A percentile compares a stretch with the other conserved stretches of the same genome.
Evolutionary conservation across 2,888 invertebrate species (phyloP).

Genomic region (Zaprionus obscuricornis): DNA sequence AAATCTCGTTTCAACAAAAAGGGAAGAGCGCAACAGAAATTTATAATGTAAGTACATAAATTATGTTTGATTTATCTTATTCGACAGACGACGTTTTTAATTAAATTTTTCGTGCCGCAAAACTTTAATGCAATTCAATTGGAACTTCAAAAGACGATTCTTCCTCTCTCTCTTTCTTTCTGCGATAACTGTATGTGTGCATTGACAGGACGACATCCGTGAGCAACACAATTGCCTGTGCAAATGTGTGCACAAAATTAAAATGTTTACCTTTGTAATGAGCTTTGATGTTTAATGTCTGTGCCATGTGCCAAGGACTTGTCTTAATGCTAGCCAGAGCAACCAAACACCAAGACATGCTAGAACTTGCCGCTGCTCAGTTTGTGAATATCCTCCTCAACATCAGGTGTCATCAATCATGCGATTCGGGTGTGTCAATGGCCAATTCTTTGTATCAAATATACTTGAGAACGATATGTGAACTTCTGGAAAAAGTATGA

Average conservation of each 20-base stretch:
- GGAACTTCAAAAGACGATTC: no score
- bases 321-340: neutral
- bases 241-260: slow-evolving; percentile 48
- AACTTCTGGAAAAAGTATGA: no score
- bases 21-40: slow-evolving; percentile 1
- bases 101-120: slow-evolving; percentile 24
- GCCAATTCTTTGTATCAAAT: no score
- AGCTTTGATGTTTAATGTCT: slow-evolving; percentile 32
- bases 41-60: no score
- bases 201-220: slow-evolving; percentile 8
- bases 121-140: slow-evolving; percentile 6
- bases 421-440: no score
- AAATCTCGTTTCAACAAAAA: slow-evolving; percentile 59
- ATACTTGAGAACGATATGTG: no score
- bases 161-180: no score
- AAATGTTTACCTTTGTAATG: slow-evolving; percentile 53
- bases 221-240: slow-evolving; percentile 1
- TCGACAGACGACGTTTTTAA: slow-evolving; percentile 13
- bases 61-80: slow-evolving; percentile 5
- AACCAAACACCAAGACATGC: neutral
- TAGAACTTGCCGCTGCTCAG: neutral
- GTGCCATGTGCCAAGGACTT: neutral
- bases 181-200: neutral
- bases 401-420: slow-evolving; percentile 31
- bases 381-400: neutral